These are phyloP conservation scores for Otus scops DNA, from an alignment of 2,797 vertebrate species.

Conservation along the genomic window DNA sequence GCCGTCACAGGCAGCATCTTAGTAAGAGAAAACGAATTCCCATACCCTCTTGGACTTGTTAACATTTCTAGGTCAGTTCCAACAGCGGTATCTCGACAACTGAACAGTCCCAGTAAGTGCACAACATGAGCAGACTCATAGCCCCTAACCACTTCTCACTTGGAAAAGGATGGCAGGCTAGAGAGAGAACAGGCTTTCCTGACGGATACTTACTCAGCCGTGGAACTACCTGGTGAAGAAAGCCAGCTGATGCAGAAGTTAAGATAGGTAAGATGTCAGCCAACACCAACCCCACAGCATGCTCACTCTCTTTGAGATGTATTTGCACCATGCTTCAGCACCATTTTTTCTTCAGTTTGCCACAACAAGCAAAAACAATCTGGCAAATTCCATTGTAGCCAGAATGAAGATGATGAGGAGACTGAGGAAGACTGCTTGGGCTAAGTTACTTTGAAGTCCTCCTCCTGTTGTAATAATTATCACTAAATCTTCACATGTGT, in stretches of 20 bases:
- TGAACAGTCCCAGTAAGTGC: background rate
- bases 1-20: background rate
- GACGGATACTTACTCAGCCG: background rate
- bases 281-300: background rate
- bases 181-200: background rate
- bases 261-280: background rate
- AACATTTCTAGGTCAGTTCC: background rate
- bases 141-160: background rate
- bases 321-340: background rate
- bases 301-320: background rate
- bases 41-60: background rate
- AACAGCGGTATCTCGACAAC: background rate
- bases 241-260: background rate
- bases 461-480: background rate
- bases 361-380: background rate
- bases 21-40: background rate
- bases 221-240: background rate
- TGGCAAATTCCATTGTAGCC: background rate
- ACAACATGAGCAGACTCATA: background rate
- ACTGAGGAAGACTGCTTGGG: background rate
- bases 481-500: background rate
- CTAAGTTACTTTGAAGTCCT: background rate
- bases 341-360: background rate
- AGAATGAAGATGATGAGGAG: background rate
- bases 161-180: background rate